Evolutionary conservation across 1,140 invertebrate species (phyloP), one percentile per base, ranked within the genome.

Genomic region (Tetramorium parvispinum): DNA sequence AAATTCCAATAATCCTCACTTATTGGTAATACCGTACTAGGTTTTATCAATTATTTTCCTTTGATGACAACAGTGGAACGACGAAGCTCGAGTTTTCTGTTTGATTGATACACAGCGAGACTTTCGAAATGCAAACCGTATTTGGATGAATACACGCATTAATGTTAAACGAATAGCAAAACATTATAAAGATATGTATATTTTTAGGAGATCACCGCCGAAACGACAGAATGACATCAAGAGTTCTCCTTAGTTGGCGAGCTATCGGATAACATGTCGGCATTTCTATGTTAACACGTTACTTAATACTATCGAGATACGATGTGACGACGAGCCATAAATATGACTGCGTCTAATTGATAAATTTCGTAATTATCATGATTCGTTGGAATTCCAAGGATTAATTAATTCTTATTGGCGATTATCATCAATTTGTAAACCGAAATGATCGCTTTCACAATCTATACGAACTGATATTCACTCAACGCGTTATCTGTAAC

Each of bases 241-340:
- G 13, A 55, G 1, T 55, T 81, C 21, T 55, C 5, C 27, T 0
- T 16, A 27, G n/a, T 53, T 55, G 16, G 21, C 27, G 1, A 24
- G 11, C 2, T 46, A 43, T 43, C n/a, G 1, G 68, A 53, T 68
- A 55, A 81, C 3, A 32, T 68, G 5, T 5, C 13, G 4, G 3
- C 21, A 70, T 81, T 81, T 70, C 37, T 70, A 70, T 70, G 49
- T 57, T 68, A 57, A 55, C 21, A 70, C 5, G 46, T 51, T 16
- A 68, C n/a, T 79, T 27, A 77, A 13, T 8, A 2, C 18, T 51
- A 5, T 46, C 18, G 0, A 37, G 32, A 55, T 70, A 43, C 8
- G 32, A 81, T 11, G 13, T 81, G 61, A 43, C 16, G 37, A 27
- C 3, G 49, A 55, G 32, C 3, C 18, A 13, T 70, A 70, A 70